Evolutionary conservation across 2,797 vertebrate species (phyloP).

Genomic region (Cossypha caffra): DNA sequence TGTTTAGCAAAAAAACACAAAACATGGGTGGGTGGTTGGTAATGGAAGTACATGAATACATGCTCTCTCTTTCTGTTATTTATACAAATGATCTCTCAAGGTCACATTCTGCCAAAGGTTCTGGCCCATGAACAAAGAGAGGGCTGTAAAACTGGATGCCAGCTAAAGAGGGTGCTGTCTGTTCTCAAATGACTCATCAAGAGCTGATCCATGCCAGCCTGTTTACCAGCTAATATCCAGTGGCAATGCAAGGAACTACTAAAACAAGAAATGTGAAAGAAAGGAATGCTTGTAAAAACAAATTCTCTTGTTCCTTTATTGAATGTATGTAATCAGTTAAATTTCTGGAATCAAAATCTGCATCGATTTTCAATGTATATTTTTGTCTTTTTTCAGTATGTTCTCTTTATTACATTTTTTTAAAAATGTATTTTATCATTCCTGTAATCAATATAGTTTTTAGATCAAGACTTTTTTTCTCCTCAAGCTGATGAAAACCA

Average conservation of each 20-base stretch:
- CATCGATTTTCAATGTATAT: background rate
- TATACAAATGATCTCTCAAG: background rate
- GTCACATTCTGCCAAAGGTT: background rate
- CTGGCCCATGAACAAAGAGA: background rate
- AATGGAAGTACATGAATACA: background rate
- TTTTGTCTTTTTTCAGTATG: background rate
- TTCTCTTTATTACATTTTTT: background rate
- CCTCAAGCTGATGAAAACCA: background rate
- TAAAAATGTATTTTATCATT: background rate
- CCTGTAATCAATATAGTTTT: background rate
- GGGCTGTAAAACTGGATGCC: background rate
- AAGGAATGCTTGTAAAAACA: background rate
- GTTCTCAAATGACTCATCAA: background rate
- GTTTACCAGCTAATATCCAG: background rate
- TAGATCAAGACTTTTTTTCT: background rate
- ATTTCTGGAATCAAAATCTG: background rate
- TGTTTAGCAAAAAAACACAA: background rate
- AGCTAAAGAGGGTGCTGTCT: background rate
- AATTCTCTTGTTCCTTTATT: background rate
- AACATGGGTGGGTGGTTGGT: background rate
- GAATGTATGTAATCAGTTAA: background rate
- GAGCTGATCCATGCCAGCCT: background rate
- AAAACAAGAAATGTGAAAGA: background rate
- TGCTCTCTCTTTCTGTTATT: background rate
- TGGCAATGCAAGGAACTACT: background rate